Base-by-base conservation (phyloP, 1,140 invertebrate species). In the Drosophila bocki region DNA sequence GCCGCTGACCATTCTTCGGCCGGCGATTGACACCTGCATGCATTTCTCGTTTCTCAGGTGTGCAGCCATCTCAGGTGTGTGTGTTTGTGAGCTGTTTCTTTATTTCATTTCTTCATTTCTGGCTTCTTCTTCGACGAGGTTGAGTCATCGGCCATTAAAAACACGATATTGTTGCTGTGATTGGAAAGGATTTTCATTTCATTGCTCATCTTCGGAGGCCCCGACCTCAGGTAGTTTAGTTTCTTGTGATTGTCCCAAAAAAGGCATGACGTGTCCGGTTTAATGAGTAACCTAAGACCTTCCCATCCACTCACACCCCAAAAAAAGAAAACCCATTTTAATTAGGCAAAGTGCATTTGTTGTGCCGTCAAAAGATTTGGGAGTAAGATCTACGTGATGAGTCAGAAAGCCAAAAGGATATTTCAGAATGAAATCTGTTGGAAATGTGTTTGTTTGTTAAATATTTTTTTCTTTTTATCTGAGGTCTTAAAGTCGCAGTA, bases 21-120 rank as follows among this genome's bases (percentile, higher is more conserved):
- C 82, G 77, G 65, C 85, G 85, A 90, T 88, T 90, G 85, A 90
- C 85, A 90, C 85, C 85, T 90, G 85, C 85, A 90, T 90, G 85
- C 85, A 90, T 90, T 90, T 90, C 85, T 90, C 81, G 85, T 90
- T 90, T 90, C 85, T 90, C 85, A 90, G 85, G 85, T 90, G 85
- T 90, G 85, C 85, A 75, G 68, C 79, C 64, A 44, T 70, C 75
- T 80, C 81, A 85, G 82, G 82, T 86, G 82, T 85, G 78, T 64
- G 48, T 71, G 44, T 51, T 32, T 59, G 26, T 70, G 50, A 65
- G 62, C 71, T 41, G 72, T 72, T 82, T 75, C 78, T 85, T 87
- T 83, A 86, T 86, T 86, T 86, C 83, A 90, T 84, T 90, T 84
- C 85, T 88, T 88, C 70, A 90, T 88, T 68, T 68, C 63, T 82